A percentile compares a stretch with the other conserved stretches of the same genome.
Conservation (phyloP, 2,888 invertebrate genomes). For the Caenorhabditis macrosperma region DNA sequence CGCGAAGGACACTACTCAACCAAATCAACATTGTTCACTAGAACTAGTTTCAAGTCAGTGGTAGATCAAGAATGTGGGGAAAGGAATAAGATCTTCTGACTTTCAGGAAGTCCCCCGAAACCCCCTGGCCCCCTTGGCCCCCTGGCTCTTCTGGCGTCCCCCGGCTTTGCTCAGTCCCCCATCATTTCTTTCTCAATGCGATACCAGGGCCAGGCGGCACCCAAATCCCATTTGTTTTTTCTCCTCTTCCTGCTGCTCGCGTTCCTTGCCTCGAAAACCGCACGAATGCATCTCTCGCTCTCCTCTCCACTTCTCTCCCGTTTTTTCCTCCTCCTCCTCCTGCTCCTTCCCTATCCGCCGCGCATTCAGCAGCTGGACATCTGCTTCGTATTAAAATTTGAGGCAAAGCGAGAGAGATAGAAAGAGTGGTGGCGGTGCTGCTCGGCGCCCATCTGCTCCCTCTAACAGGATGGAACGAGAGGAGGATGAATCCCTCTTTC, state of each 20-base stretch:
- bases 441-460: constrained; percentile 3
- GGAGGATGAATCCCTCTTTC: neutral
- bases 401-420: neutral
- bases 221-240: constrained; percentile 28
- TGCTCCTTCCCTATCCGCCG: neutral
- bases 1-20: constrained; percentile 33
- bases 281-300: constrained; percentile 2
- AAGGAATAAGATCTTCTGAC: neutral
- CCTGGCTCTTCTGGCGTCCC: too few relatives aligned
- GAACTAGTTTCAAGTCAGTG: constrained; percentile 20
- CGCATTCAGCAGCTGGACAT: constrained; percentile 12
- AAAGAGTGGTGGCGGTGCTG: neutral
- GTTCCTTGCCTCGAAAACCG: constrained; percentile 8
- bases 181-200: neutral
- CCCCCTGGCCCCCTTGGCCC: too few relatives aligned
- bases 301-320: too few relatives aligned
- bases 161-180: neutral
- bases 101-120: too few relatives aligned
- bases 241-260: neutral
- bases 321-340: too few relatives aligned
- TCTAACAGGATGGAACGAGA: neutral
- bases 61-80: neutral
- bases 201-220: neutral
- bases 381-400: constrained; percentile 29
- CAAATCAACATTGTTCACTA: constrained; percentile 22